A percentile compares a stretch with the other conserved stretches of the same genome.
Evolutionary conservation across 2,113 vertebrate genomes (phyloP).

Genomic region (Clinocottus analis): DNA sequence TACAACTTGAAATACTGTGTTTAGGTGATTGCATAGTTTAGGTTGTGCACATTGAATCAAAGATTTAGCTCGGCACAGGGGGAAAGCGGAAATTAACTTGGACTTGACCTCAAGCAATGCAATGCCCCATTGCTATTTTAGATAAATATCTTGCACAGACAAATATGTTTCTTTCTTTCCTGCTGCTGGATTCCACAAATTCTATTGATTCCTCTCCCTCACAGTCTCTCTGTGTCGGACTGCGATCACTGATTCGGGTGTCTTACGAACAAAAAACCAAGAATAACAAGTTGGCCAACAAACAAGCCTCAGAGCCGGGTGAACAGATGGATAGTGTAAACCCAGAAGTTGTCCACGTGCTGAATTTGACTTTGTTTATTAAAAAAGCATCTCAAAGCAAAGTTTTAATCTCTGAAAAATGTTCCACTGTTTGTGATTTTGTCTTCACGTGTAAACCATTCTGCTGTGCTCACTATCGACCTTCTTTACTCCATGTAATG

Average conservation of each 20-base stretch:
- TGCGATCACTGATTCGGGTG: conserved; percentile 18
- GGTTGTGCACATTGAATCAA: conserved; percentile 11
- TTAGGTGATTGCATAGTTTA: background rate
- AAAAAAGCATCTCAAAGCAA: background rate
- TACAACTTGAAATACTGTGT: background rate
- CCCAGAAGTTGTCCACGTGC: background rate
- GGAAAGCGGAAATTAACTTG: conserved; percentile 4
- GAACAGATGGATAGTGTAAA: conserved; percentile 23
- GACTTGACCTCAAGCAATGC: conserved; percentile 19
- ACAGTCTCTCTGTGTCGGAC: conserved; percentile 14
- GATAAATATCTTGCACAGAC: conserved; percentile 10
- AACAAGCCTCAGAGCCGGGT: conserved; percentile 15
- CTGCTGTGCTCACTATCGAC: background rate
- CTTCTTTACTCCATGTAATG: background rate
- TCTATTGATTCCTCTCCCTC: conserved; percentile 37
- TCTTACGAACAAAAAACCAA: conserved; percentile 21
- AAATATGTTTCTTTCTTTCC: conserved; percentile 21
- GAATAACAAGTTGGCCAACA: conserved; percentile 13
- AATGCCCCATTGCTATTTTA: conserved; percentile 16
- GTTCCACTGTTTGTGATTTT: background rate
- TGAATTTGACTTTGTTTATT: conserved; percentile 1
- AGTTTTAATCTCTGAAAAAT: background rate
- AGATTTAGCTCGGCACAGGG: background rate
- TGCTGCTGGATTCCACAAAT: conserved; percentile 57
- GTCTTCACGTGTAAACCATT: background rate